phyloP scores from a whole-genome alignment of 2,113 vertebrate genomes.

The Pollachius pollachius region DNA sequence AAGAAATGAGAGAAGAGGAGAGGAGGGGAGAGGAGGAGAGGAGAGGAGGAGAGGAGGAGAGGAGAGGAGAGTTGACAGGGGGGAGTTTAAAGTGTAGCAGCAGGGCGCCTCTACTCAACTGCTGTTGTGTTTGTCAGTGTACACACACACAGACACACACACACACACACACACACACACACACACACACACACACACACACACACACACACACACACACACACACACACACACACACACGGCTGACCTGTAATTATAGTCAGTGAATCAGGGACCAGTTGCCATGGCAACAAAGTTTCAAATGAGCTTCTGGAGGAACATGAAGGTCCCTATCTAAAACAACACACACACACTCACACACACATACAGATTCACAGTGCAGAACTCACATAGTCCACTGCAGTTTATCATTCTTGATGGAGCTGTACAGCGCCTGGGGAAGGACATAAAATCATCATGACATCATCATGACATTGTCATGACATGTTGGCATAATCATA shows the following conservation, averaged over 20 bases:
- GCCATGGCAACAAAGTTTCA: conserved; percentile 65
- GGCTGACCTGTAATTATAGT: conserved; percentile 71
- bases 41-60: background rate
- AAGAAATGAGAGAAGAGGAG: background rate
- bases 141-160: no score
- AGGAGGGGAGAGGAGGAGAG: background rate
- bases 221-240: conserved; percentile 20
- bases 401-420: conserved; percentile 97
- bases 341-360: background rate
- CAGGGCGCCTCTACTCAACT: no score
- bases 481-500: no score
- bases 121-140: no score
- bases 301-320: conserved; percentile 25
- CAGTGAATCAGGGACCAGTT: conserved; percentile 55
- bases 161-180: no score
- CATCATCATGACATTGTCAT: background rate
- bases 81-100: background rate
- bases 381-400: conserved; percentile 97
- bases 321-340: conserved; percentile 20
- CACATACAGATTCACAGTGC: conserved; percentile 4
- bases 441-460: conserved; percentile 7
- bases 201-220: no score
- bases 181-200: conserved; percentile 21
- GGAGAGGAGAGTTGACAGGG: conserved; percentile 10
- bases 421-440: conserved; percentile 86